These are phyloP conservation scores for Pipistrellus kuhlii DNA, from an alignment of 2,797 vertebrate genomes.

Conservation along the genomic window DNA sequence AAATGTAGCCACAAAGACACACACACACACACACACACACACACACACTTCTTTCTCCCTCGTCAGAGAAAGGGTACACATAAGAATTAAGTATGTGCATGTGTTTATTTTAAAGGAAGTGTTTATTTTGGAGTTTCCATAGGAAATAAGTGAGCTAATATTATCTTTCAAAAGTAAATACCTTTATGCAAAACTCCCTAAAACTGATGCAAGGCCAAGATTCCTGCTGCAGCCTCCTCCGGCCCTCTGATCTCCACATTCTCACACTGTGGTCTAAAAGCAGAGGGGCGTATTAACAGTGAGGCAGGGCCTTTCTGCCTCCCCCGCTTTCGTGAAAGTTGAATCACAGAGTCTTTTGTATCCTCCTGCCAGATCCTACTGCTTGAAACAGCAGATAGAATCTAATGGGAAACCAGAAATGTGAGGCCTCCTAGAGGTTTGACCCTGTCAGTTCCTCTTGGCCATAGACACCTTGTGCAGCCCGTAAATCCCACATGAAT, in stretches of 20 bases:
- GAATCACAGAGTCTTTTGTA: neutral
- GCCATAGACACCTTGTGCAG: slow-evolving; percentile 9
- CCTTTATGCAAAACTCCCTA: slow-evolving; percentile 85
- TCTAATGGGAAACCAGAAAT: slow-evolving; percentile 76
- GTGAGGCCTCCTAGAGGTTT: slow-evolving; percentile 9
- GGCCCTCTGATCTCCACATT: slow-evolving; percentile 67
- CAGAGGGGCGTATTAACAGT: slow-evolving; percentile 77
- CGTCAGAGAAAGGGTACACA: slow-evolving; percentile 58
- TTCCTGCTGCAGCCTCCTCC: slow-evolving; percentile 78
- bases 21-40: neutral
- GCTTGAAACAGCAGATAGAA: slow-evolving; percentile 78
- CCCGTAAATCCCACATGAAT: neutral
- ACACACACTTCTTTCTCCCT: slow-evolving; percentile 36
- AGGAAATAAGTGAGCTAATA: slow-evolving; percentile 89
- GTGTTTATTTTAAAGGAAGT: slow-evolving; percentile 80
- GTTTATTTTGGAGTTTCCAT: slow-evolving; percentile 90
- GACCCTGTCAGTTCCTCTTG: slow-evolving; percentile 57
- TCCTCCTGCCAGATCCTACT: slow-evolving; percentile 76
- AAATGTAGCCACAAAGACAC: slow-evolving; percentile 79
- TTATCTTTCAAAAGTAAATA: slow-evolving; percentile 88
- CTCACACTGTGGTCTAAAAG: slow-evolving; percentile 57
- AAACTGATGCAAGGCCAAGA: slow-evolving; percentile 82
- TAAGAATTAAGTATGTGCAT: slow-evolving; percentile 43
- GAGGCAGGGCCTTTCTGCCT: slow-evolving; percentile 79
- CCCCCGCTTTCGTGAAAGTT: slow-evolving; percentile 52